Evolutionary conservation across 2,888 invertebrate genomes (phyloP).

Genomic region (Slavum lentiscoides): DNA sequence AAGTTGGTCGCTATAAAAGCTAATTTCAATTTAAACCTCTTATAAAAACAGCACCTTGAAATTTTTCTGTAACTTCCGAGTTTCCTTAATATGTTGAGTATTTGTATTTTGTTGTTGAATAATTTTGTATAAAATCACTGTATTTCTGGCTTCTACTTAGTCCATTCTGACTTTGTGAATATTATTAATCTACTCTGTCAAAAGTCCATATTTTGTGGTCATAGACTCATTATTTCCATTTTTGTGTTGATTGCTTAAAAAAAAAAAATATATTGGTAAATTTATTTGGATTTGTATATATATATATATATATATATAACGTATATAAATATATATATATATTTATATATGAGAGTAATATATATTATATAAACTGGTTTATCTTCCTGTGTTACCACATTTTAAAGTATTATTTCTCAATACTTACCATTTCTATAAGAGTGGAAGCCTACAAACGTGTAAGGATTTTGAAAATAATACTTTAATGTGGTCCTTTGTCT

Average conservation of each 20-base stretch:
- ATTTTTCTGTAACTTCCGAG: constrained; percentile 10
- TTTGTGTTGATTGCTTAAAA: constrained; percentile 2
- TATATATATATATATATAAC: neutral
- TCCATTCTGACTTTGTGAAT: constrained; percentile 34
- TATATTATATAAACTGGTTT: neutral
- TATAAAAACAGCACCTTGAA: constrained; percentile 2
- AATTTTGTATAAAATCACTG: constrained; percentile 29
- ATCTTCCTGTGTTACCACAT: constrained; percentile 26
- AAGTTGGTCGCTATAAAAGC: constrained; percentile 1
- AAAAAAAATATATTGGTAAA: neutral
- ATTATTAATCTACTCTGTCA: constrained; percentile 13
- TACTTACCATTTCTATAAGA: neutral
- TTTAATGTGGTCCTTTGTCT: constrained; percentile 15
- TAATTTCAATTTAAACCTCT: constrained; percentile 8
- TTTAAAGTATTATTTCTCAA: constrained; percentile 37
- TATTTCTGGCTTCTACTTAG: constrained; percentile 42
- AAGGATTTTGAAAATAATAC: constrained; percentile 4
- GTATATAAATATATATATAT: neutral
- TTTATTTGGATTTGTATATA: too few relatives aligned
- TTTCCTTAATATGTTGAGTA: constrained; percentile 21
- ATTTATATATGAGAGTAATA: neutral
- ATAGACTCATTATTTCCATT: constrained; percentile 15
- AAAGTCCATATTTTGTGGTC: constrained; percentile 1
- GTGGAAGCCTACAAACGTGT: neutral
- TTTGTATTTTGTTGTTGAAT: constrained; percentile 41